Evolutionary conservation across 2,797 vertebrate species (phyloP), one percentile per base, ranked within the genome.

Genomic region (Phataginus tetradactyla): DNA sequence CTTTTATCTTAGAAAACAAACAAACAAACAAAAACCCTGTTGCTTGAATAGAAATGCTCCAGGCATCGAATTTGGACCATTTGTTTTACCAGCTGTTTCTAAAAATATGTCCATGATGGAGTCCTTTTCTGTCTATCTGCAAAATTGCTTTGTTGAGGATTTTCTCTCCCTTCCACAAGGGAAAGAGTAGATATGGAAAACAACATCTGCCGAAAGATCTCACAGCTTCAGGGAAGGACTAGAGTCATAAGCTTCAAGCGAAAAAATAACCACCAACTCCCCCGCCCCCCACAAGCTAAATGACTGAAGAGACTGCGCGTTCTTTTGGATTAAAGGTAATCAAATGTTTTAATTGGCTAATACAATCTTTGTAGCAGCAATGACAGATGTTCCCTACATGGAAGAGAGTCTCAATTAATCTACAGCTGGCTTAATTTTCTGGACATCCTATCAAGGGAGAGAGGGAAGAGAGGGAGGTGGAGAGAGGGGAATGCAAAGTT

Each of bases 31-130:
- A 45, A 96, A 96, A 96, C 68, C 57, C 86, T 21, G 20, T 92
- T 96, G 95, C 97, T 98, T 97, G 93, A 98, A 92, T 86, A 97
- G 94, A 97, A 92, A 69, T 97, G 97, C 98, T 98, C 61, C 86
- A 96, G 97, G 98, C 98, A 92, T 84, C 96, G 83, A 96, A 97
- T 98, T 97, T 97, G 92, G 93, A 97, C 83, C 96, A 94, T 97
- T 98, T 98, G 97, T 98, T 98, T 98, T 97, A 98, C 97, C 98
- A 98, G 98, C 97, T 98, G 97, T 95, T 98, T 98, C 96, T 98
- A 98, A 98, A 98, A 98, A 97, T 98, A 96, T 7, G 0, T 97
- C 79, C 89, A 68, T 15, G 79, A 91, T 92, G 25, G 75, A 97
- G 68, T 96, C 34, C 59, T 96, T 94, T 97, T 88, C 74, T 84